Base-by-base conservation (phyloP, 2,797 vertebrate species). In the Cheirogaleus major region DNA sequence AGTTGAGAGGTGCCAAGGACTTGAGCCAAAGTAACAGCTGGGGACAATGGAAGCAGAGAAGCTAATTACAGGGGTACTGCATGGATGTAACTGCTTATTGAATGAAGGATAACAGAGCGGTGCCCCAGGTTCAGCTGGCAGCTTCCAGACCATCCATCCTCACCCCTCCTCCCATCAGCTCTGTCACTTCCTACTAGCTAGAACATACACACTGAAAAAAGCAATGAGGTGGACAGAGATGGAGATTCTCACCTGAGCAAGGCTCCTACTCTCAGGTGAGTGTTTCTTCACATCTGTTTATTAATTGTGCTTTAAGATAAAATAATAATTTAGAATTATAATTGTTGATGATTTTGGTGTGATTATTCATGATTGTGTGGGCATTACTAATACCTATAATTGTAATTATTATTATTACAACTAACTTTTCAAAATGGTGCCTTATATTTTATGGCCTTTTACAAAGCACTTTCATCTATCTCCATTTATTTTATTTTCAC, bases 401-500 rank as follows among this genome's bases (percentile, higher is more conserved):
- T 59, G 1, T 23, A 90, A 80, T 90, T 93, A 85, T 76, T 89
- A 84, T 50, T 72, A 57, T 75, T 70, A 84, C 35, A 69, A 75
- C 32, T 83, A 72, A 72, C n/a, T 92, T 2, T 70, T 84, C 59
- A 91, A 90, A 85, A 81, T 23, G 86, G 27, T 52, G 10, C 30
- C 75, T 85, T 81, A 41, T 2, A 14, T 59, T 50, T 91, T 35
- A 52, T 6, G 82, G 89, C 32, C 38, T 69, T 78, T 43, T 17
- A 5, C 45, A 52, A 63, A 41, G 69, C 15, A 35, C 38, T 75
- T 79, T 86, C 27, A 59, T 43, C 27, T 80, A 65, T 14, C n/a
- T 81, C 61, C 30, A 32, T 55, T 95, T 67, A 73, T 86, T 92
- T 92, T 79, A 92, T 70, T 84, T 81, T 76, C 67, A 72, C 48